These are phyloP conservation scores for Mus caroli DNA, from an alignment of 2,797 vertebrate genomes.

Conservation along the genomic window DNA sequence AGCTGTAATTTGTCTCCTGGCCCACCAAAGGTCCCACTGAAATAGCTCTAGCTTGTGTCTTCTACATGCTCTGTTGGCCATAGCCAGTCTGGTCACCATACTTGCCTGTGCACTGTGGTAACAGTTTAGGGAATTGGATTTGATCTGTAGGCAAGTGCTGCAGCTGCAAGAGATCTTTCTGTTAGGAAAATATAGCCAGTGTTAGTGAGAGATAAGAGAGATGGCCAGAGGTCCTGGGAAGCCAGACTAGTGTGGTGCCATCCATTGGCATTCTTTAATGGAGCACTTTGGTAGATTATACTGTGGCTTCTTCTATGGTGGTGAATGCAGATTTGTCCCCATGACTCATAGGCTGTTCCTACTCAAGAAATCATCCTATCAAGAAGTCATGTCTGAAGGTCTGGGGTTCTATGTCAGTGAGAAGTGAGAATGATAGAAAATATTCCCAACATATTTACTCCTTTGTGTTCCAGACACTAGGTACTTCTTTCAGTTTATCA, in stretches of 20 bases:
- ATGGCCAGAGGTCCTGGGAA: too few relatives aligned
- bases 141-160: not conserved
- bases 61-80: not conserved
- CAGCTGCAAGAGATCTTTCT: not conserved
- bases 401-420: not conserved
- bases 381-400: not conserved
- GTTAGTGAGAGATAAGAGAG: not conserved
- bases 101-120: not conserved
- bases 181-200: not conserved
- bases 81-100: not conserved
- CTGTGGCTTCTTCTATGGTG: not conserved
- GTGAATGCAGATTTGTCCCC: not conserved
- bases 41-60: not conserved
- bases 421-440: not conserved
- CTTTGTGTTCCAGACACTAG: not conserved
- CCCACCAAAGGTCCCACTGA: not conserved
- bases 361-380: not conserved
- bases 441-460: too few relatives aligned
- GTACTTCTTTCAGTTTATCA: not conserved
- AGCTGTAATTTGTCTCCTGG: not conserved
- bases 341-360: not conserved
- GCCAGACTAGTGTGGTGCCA: not conserved
- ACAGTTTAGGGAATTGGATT: not conserved
- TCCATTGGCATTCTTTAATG: not conserved
- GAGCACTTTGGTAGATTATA: not conserved